Base-by-base conservation (phyloP, 1,140 invertebrate species). In the Streblospio benedicti region DNA sequence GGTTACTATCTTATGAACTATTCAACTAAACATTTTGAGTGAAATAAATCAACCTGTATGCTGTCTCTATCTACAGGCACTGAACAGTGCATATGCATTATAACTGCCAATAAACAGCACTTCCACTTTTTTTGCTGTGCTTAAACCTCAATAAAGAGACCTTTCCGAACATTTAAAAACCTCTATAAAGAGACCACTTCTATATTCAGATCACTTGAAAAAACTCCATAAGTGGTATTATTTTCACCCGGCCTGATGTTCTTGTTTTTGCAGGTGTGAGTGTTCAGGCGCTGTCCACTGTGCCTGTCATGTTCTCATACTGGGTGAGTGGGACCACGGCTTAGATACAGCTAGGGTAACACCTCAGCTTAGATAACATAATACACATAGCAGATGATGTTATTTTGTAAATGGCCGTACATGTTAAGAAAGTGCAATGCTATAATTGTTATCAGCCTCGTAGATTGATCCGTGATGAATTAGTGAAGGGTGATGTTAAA, bases 221-320 rank as follows among this genome's bases (percentile, higher is more conserved):
- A 2, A 2, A 23, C 18, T 30, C n/a, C 4, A 52, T 4, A 52
- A 27, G 28, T n/a, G n/a, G n/a, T n/a, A n/a, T n/a, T n/a, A n/a
- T n/a, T n/a, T 14, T 43, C 23, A n/a, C 14, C 58, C 50, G 27
- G 45, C 2, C 49, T 62, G n/a, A n/a, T n/a, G n/a, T n/a, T n/a
- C n/a, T 52, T 51, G 49, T 65, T 32, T 64, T 67, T 68, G 38
- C 60, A 74, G 76, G 80, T 57, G 82, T 85, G 4, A 71, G 72
- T 52, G 77, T 83, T 0, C 84, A 85, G 69, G 82, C 79, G 4
- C 70, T 85, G 35, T 85, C 83, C n/a, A 85, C 83, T 0, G 83
- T 85, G 2, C 83, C 84, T 14, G 83, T 85, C 14, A 85, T 85
- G 83, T 85, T 85, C 67, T 81, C 74, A 62, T 85, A 85, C 68